Evolutionary conservation across 2,113 vertebrate genomes (phyloP), one percentile per base, ranked within the genome.

Genomic region (Tachuris rubrigastra): DNA sequence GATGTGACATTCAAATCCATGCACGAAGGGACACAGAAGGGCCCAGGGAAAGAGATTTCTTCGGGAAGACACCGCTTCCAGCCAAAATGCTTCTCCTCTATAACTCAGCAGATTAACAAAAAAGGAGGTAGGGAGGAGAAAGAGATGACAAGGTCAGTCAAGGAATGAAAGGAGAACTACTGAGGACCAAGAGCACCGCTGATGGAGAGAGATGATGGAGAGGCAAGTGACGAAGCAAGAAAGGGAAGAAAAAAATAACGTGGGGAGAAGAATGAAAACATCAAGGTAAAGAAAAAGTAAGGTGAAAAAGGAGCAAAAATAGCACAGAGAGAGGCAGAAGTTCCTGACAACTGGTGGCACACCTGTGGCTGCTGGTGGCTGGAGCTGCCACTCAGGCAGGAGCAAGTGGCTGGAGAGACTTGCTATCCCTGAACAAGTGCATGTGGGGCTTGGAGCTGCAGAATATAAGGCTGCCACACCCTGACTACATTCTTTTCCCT

Each of bases 361-460:
- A 49, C 15, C 52, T 89, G 84, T 95, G 68, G 12, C 79, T 66
- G 71, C 41, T 47, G 30, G 19, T 76, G 63, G 31, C 33, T 56
- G 49, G n/a, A 20, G 37, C 55, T 47, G 22, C 25, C 1, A 2
- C 14, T 58, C 28, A 58, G 69, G 47, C 66, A 59, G 58, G 17
- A 73, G 10, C 5, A 5, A 63, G 72, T 1, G 2, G 21, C 59
- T 0, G 0, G 22, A 39, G 33, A 44, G 49, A 44, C 30, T 84
- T 1, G 0, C 13, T 21, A 17, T 4, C 24, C 31, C 59, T 9
- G 21, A 41, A 24, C 0, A 0, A 58, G 37, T 0, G 0, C 3
- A 0, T 0, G 0, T 1, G 10, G 44, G 21, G 18, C 30, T n/a
- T 23, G 35, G 49, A 79, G 49, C 44, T 19, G 24, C 14, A 0